These are phyloP conservation scores for Rugalucina vietnamica DNA, from an alignment of 2,888 invertebrate genomes.

Conservation along the genomic window DNA sequence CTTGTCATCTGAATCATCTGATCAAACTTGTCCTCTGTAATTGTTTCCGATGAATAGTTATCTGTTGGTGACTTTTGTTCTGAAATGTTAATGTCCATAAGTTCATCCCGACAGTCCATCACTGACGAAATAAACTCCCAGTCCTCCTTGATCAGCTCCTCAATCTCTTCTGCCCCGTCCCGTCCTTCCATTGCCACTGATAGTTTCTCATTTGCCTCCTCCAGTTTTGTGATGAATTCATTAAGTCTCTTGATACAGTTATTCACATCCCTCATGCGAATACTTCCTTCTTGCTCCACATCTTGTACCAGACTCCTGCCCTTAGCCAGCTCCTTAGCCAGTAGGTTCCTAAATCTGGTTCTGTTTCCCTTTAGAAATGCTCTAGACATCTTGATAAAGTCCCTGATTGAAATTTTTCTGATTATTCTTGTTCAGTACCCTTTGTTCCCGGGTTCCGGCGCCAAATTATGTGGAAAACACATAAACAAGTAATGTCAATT, in stretches of 20 bases:
- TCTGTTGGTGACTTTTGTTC: background rate
- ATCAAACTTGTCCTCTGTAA: background rate
- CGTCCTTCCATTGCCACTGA: background rate
- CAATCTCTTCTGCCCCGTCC: background rate
- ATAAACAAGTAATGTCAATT: too few relatives aligned
- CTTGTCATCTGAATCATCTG: background rate
- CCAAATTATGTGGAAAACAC: too few relatives aligned
- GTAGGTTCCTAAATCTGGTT: background rate
- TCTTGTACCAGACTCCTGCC: background rate
- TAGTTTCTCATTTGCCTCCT: background rate
- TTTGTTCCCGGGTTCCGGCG: background rate
- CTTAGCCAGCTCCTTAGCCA: background rate
- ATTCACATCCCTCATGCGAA: background rate
- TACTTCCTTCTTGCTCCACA: background rate
- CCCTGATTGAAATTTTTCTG: background rate
- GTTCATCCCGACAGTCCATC: background rate
- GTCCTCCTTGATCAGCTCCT: background rate
- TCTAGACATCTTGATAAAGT: background rate
- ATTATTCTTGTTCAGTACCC: background rate
- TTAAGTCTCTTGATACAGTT: background rate
- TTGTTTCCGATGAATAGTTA: background rate
- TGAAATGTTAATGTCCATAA: background rate
- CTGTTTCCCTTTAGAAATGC: background rate
- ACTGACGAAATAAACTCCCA: background rate
- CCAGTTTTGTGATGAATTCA: background rate